Percentiles rank a stretch among this genome's conserved stretches.
Evolutionary conservation across 2,113 vertebrate species (phyloP).

Genomic region (Speoplatyrhinus poulsoni): DNA sequence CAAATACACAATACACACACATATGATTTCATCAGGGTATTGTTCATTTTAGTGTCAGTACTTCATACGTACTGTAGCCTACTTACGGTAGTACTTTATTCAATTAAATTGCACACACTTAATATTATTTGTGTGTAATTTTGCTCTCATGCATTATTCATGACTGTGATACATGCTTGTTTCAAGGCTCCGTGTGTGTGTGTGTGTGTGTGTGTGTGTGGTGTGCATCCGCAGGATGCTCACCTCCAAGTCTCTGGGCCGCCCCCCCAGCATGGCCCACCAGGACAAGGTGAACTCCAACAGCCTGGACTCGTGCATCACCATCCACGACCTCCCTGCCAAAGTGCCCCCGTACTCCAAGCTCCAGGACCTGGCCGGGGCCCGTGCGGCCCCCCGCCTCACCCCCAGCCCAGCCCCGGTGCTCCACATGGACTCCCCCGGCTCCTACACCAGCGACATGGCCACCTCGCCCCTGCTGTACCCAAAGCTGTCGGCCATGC

Average conservation of each 20-base stretch:
- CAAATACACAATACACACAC: no score
- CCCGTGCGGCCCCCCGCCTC: slow-evolving; percentile 71
- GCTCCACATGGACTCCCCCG: slow-evolving; percentile 92
- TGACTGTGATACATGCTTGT: no score
- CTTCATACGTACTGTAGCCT: no score
- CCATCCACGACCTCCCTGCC: slow-evolving; percentile 79
- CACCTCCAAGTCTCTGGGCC: slow-evolving; percentile 85
- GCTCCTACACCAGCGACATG: slow-evolving; percentile 87
- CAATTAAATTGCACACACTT: no score
- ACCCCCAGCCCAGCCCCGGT: slow-evolving; percentile 93
- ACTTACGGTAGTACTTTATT: no score
- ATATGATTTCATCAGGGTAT: no score
- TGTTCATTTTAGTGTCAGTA: no score
- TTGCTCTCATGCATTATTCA: no score
- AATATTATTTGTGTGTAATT: no score
- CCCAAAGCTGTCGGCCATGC: slow-evolving; percentile 87
- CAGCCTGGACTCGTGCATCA: slow-evolving; percentile 89
- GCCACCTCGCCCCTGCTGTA: slow-evolving; percentile 88
- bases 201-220: no score
- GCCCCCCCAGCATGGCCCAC: slow-evolving; percentile 88
- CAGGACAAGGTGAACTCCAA: slow-evolving; percentile 96
- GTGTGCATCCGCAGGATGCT: slow-evolving; percentile 74
- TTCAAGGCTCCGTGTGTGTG: no score
- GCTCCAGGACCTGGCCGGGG: slow-evolving; percentile 81
- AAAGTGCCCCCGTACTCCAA: slow-evolving; percentile 82